Evolutionary conservation across 2,113 vertebrate species (phyloP), one percentile per base, ranked within the genome.

Genomic region (Ornithorhynchus anatinus): DNA sequence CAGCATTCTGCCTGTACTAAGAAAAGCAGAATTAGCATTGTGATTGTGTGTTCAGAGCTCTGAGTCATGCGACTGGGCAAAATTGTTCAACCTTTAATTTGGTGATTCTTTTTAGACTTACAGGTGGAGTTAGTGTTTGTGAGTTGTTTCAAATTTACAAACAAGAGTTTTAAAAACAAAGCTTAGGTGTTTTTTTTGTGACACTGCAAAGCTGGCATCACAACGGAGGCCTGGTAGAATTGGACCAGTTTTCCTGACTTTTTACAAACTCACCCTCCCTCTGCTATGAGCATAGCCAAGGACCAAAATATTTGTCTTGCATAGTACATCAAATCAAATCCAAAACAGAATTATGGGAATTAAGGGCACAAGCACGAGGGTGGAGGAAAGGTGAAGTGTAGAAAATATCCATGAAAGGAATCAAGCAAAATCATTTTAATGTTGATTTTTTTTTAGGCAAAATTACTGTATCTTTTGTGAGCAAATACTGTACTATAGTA

Each of bases 131-230:
- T 44, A 64, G 11, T 31, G 27, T 82, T 77, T 66, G 57, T 64
- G 65, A 72, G 58, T n/a, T n/a, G n/a, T n/a, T n/a, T n/a, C n/a
- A n/a, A 9, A 22, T 77, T 86, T 88, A 10, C 16, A 45, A 66
- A 50, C n/a, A n/a, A n/a, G n/a, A n/a, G n/a, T n/a, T n/a, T n/a
- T n/a, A n/a, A 65, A 60, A 64, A 62, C 64, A 31, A 32, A 72
- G 4, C 2, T 17, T 57, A 6, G 1, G 1, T 48, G 7, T 73
- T 85, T 80, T 73, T 79, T 78, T 54, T 23, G 31, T 22, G 60
- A 29, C 29, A 77, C 63, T 33, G 51, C n/a, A 31, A 37, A 44
- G 0, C 8, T 75, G 8, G 10, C 19, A 59, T 6, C 73, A 52
- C 4, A 43, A 20, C 53, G 59, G 6, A 71, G 72, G 37, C 27